These are phyloP conservation scores for Acronicta leporina DNA, from an alignment of 2,888 invertebrate species.

Conservation along the genomic window DNA sequence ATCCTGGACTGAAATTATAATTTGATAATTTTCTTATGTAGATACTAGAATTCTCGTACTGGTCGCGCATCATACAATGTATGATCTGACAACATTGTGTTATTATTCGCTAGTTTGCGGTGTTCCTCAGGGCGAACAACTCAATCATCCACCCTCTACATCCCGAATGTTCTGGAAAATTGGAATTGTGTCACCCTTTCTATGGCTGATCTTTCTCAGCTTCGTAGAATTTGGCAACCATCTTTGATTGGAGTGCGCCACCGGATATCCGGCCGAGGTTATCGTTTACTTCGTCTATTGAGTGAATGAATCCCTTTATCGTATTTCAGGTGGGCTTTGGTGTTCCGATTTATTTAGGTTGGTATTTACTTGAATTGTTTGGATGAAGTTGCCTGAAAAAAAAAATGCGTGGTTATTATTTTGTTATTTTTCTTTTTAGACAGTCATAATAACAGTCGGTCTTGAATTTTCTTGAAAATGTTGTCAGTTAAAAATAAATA, in stretches of 20 bases:
- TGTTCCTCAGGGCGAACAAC: conserved; percentile 64
- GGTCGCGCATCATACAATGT: conserved; percentile 16
- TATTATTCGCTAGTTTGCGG: conserved; percentile 44
- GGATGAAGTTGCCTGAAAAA: conserved; percentile 21
- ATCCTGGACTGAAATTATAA: too few species aligned
- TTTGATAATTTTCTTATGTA: too few species aligned
- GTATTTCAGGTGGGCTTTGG: conserved; percentile 69
- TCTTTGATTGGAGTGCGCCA: conserved; percentile 82
- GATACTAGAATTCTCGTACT: too few species aligned
- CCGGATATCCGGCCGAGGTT: conserved; percentile 77
- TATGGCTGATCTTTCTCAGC: conserved; percentile 79
- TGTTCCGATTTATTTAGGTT: conserved; percentile 71
- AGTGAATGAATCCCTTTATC: conserved; percentile 73
- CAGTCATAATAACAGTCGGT: too few species aligned
- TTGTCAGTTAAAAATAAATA: background rate
- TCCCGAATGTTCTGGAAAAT: conserved; percentile 74
- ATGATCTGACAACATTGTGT: conserved; percentile 23
- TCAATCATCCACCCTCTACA: conserved; percentile 72
- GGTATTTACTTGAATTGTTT: conserved; percentile 18
- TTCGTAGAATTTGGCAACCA: conserved; percentile 78
- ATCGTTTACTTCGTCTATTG: conserved; percentile 74
- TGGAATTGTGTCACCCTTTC: conserved; percentile 82
- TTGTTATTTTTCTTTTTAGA: too few species aligned
- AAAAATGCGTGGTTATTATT: background rate
- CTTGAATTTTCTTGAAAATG: background rate